Conservation (phyloP, 2,113 vertebrate species). For the Cebus imitator region DNA sequence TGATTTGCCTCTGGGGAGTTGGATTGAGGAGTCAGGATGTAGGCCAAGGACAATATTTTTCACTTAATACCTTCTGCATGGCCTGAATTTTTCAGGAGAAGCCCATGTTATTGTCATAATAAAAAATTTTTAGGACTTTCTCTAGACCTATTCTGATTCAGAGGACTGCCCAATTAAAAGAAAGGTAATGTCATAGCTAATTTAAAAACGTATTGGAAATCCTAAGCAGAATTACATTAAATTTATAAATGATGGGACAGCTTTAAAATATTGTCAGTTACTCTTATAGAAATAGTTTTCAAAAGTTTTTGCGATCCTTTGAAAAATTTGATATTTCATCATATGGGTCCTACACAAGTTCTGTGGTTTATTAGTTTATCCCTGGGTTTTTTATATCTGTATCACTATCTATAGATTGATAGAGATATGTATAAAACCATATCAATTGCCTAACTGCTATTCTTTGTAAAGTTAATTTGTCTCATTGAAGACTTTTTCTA, state of each 20-base stretch:
- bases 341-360: neutral
- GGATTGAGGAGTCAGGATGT: neutral
- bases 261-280: conserved; percentile 36
- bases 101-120: neutral
- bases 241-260: neutral
- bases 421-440: neutral
- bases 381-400: neutral
- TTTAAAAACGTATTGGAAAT: neutral
- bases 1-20: neutral
- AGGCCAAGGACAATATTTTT: neutral
- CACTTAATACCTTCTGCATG: neutral
- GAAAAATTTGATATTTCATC: conserved; percentile 5
- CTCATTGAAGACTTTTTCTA: neutral
- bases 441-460: neutral
- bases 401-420: neutral
- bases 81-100: neutral
- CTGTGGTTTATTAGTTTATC: neutral
- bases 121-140: neutral
- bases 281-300: neutral
- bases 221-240: conserved; percentile 8
- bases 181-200: neutral
- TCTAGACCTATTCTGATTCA: neutral
- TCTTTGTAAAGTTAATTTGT: conserved; percentile 37
- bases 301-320: neutral
- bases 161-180: neutral